Evolutionary conservation across 2,888 invertebrate species (phyloP), one percentile per base, ranked within the genome.

Genomic region (Drosophila fulvimacula): DNA sequence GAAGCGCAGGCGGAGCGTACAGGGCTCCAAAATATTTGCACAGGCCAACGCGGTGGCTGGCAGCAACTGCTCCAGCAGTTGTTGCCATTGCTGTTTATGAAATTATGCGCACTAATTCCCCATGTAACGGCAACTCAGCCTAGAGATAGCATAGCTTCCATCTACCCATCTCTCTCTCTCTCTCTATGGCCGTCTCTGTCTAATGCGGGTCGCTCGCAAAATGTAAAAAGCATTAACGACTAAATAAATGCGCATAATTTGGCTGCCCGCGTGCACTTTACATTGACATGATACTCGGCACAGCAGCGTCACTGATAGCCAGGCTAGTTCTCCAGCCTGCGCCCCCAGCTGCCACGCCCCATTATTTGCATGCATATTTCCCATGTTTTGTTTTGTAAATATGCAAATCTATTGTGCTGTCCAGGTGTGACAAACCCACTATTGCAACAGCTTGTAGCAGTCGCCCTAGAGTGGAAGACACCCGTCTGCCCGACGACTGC

Each of bases 61-160:
- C 68, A 71, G 65, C 77, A 71, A 79, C 81, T 63, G 64, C 48
- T 58, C 53, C 60, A 34, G 36, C n/a, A 15, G 77, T 53, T 58
- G 77, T 52, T 61, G 39, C 44, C 39, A 57, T 13, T 64, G 65
- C 73, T 86, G 77, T 74, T 82, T 86, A 83, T 80, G 78, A 83
- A 86, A 83, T 83, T 83, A 88, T 83, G 87, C 87, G 78, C 89
- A 89, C 89, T 83, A 88, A 83, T 83, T 83, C 84, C 83, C 74
- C 69, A 81, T 83, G 87, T 80, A 81, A 75, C 81, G 73, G 69
- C 66, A 81, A 69, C 66, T 68, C 53, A 60, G 71, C 61, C 79
- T 78, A 73, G 62, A 77, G 66, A 69, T 49, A 51, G 51, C 51
- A 69, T 44, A 69, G 15, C 30, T 6, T 52, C 39, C 11, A 2